phyloP scores from a whole-genome alignment of 1,140 invertebrate species.

The Daktulosphaira vitifoliae region DNA sequence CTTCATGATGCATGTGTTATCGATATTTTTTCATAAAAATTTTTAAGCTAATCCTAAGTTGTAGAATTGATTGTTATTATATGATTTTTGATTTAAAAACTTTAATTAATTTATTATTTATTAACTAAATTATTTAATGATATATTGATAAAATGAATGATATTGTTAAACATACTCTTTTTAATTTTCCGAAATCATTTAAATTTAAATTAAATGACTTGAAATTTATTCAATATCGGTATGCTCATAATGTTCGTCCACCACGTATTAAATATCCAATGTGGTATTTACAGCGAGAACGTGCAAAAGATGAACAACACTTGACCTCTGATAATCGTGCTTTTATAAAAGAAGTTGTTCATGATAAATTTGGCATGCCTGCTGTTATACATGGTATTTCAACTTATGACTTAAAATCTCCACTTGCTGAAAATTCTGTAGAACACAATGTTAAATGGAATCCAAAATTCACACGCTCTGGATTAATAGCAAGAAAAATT shows the following conservation, averaged over 20 bases:
- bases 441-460: constrained; percentile 52
- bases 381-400: constrained; percentile 44
- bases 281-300: constrained; percentile 39
- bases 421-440: constrained; percentile 51
- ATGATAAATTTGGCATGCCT: constrained; percentile 52
- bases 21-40: too few species aligned
- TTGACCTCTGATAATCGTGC: constrained; percentile 69
- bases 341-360: constrained; percentile 70
- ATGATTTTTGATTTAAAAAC: too few species aligned
- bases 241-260: constrained; percentile 6
- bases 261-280: constrained; percentile 37
- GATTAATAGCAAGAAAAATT: constrained; percentile 86
- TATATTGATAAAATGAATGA: constrained; percentile 1
- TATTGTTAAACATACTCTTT: background rate
- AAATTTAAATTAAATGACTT: background rate
- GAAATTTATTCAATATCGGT: background rate
- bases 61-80: too few species aligned
- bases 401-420: constrained; percentile 46
- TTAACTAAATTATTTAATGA: too few species aligned
- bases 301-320: constrained; percentile 51
- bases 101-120: too few species aligned
- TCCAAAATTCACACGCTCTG: constrained; percentile 56
- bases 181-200: background rate
- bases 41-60: too few species aligned
- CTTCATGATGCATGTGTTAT: too few species aligned